Percentiles rank a stretch among this genome's conserved stretches.
phyloP scores from a whole-genome alignment of 2,113 vertebrate species.

The Chaenocephalus aceratus region DNA sequence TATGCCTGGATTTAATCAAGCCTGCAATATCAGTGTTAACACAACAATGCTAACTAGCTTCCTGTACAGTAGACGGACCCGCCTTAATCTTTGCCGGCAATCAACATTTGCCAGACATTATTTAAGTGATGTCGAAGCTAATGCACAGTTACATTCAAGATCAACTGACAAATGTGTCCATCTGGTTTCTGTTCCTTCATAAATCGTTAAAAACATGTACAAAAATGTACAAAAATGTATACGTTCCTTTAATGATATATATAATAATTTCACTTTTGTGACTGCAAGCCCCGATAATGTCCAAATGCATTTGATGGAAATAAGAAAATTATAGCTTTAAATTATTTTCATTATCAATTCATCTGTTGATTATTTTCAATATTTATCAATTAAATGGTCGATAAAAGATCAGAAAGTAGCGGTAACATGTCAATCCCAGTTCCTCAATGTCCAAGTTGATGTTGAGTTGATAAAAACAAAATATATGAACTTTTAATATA shows the following conservation, averaged over 20 bases:
- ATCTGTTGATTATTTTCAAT: no score
- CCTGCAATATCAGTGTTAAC: slow-evolving; percentile 54
- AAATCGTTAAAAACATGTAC: slow-evolving; percentile 1
- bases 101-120: slow-evolving; percentile 35
- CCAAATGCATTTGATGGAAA: not conserved
- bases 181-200: slow-evolving; percentile 13
- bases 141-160: slow-evolving; percentile 5
- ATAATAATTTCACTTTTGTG: not conserved
- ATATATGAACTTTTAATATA: no score
- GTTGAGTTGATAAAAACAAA: no score
- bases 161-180: not conserved
- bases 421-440: no score
- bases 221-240: not conserved
- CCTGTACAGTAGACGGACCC: slow-evolving; percentile 29
- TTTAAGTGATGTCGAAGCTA: slow-evolving; percentile 18
- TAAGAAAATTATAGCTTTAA: no score
- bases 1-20: slow-evolving; percentile 69
- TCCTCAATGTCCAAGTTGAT: no score
- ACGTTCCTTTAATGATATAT: not conserved
- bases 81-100: slow-evolving; percentile 52
- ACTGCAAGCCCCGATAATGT: not conserved
- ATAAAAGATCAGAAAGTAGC: no score
- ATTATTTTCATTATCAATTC: no score
- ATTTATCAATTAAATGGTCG: no score
- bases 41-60: slow-evolving; percentile 58